These are phyloP conservation scores for Caprella mutica DNA, from an alignment of 2,888 invertebrate genomes.

Conservation along the genomic window DNA sequence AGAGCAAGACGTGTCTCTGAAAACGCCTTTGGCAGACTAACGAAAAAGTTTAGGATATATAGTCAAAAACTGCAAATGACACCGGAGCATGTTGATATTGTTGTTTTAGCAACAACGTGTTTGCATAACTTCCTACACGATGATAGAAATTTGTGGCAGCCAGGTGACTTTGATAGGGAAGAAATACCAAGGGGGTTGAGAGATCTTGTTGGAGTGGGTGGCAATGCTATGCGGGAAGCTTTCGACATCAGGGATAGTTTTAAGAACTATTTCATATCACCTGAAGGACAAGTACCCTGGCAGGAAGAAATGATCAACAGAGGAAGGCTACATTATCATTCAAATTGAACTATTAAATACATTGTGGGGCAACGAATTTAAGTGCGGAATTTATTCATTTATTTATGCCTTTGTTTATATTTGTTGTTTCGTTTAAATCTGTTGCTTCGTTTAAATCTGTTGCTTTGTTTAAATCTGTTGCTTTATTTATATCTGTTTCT, in stretches of 20 bases:
- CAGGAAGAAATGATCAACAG: constrained; percentile 5
- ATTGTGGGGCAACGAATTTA: too few relatives aligned
- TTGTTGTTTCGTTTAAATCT: too few relatives aligned
- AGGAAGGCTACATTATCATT: background rate
- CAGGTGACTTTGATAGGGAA: background rate
- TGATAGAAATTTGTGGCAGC: background rate
- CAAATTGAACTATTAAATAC: background rate
- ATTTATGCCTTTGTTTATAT: too few relatives aligned
- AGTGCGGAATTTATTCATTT: too few relatives aligned
- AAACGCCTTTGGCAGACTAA: constrained; percentile 15
- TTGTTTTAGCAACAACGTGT: constrained; percentile 10
- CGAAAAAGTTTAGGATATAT: constrained; percentile 6
- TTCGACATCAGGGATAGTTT: constrained; percentile 12
- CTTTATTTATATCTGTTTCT: too few relatives aligned
- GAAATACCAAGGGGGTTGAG: background rate
- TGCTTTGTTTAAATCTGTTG: too few relatives aligned
- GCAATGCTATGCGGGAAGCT: constrained; percentile 1
- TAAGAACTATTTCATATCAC: constrained; percentile 11
- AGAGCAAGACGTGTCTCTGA: constrained; percentile 10
- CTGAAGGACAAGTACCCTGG: constrained; percentile 10
- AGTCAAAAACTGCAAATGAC: constrained; percentile 1
- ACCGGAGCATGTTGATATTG: constrained; percentile 8
- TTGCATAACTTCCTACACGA: background rate
- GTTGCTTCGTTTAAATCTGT: too few relatives aligned
- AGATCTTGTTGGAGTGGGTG: background rate